Evolutionary conservation across 2,888 invertebrate species (phyloP), one percentile per base, ranked within the genome.

Genomic region (Oscheius myriophilus): DNA sequence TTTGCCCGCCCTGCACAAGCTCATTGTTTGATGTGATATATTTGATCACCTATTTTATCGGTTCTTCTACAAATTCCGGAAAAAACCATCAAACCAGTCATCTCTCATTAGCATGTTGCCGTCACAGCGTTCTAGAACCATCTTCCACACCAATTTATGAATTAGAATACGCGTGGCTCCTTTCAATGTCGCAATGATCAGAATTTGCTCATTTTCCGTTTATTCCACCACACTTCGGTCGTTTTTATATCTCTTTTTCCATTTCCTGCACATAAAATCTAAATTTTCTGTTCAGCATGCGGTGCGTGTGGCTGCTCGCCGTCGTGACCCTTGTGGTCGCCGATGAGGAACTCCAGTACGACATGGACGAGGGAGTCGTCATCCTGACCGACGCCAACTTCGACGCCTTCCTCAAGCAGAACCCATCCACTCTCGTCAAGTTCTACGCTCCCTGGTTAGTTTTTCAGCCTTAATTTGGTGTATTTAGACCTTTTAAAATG

Each of bases 401-500:
- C 59, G 86, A 86, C 69, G 78, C 69, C 12, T 86, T 85, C 70
- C 63, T 86, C 46, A 74, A 81, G 58, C 67, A 82, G 61, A 81
- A 88, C 52, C 88, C 89, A 45, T 86, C 87, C 16, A 84, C 89
- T 16, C 85, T 90, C 42, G 88, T 90, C 18, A 90, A 90, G 80
- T 90, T 90, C 80, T 90, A 90, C 85, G 90, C 90, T n/a, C 90
- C 90, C 33, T 90, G 90, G 90, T 89, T 81, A 81, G 86, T 76
- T 41, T 18, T 11, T n/a, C 18, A 18, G 46, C 49, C 3, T 11
- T 49, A 33, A 3, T 33, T 33, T 6, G 33, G 33, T 3, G 33
- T 3, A 33, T 33, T 33, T 33, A 33, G 9, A 9, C 4, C 9
- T 33, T 3, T 33, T 33, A 33, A 33, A 33, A 33, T 6, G 33